A percentile compares a stretch with the other conserved stretches of the same genome.
These are phyloP conservation scores for Clitarchus hookeri DNA, from an alignment of 2,888 invertebrate genomes.

Conservation along the genomic window DNA sequence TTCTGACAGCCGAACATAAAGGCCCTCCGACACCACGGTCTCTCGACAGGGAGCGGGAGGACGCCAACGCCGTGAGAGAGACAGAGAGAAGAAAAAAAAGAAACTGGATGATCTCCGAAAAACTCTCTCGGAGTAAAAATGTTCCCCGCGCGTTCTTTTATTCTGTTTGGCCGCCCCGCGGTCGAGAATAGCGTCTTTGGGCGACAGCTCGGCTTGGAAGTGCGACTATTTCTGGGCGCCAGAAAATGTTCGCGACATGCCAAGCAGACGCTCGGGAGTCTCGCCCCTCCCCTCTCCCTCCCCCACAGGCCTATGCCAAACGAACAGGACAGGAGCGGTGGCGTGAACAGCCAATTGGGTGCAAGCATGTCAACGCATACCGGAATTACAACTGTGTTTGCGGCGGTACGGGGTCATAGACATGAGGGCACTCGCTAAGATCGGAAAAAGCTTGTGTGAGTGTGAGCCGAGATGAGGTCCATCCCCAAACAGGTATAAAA, in stretches of 20 bases:
- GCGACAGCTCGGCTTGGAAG: not conserved
- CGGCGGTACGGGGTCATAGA: too few relatives aligned
- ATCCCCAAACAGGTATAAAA: too few relatives aligned
- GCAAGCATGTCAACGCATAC: too few relatives aligned
- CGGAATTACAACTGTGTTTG: too few relatives aligned
- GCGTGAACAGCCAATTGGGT: too few relatives aligned
- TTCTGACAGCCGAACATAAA: slow-evolving; percentile 14
- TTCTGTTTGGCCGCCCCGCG: not conserved
- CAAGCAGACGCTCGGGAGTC: not conserved
- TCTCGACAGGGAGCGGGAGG: not conserved
- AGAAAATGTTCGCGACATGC: slow-evolving; percentile 14
- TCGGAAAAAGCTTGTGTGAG: too few relatives aligned
- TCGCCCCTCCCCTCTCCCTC: not conserved
- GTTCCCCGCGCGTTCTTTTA: not conserved
- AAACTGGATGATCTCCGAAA: not conserved
- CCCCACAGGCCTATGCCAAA: too few relatives aligned
- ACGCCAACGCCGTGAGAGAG: not conserved
- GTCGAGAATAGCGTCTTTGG: not conserved
- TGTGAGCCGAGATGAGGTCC: too few relatives aligned
- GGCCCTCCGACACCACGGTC: not conserved
- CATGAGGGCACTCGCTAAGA: too few relatives aligned
- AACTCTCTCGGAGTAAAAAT: not conserved
- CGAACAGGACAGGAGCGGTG: too few relatives aligned
- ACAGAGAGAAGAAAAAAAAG: not conserved
- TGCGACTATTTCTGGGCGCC: slow-evolving; percentile 14